Percentiles rank a stretch among this genome's conserved stretches.
phyloP scores from a whole-genome alignment of 2,797 vertebrate genomes.

The Lithobates sylvaticus region DNA sequence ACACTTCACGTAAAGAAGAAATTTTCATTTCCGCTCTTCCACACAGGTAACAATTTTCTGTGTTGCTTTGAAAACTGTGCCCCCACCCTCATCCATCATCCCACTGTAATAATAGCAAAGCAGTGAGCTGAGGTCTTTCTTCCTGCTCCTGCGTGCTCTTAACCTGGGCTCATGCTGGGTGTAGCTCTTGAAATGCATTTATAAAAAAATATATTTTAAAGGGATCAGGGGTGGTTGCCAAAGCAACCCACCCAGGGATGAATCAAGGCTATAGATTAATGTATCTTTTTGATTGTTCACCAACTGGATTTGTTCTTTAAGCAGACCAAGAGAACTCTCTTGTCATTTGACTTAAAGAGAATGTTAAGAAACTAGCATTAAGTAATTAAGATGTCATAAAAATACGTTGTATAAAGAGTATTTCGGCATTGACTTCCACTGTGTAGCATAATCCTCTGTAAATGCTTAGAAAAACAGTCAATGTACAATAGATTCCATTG shows the following conservation, averaged over 20 bases:
- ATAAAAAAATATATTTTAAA: slow-evolving; percentile 78
- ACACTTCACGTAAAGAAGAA: slow-evolving; percentile 48
- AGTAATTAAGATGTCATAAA: slow-evolving; percentile 53
- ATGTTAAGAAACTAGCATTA: slow-evolving; percentile 57
- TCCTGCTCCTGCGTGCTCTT: slow-evolving; percentile 80
- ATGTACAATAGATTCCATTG: slow-evolving; percentile 15
- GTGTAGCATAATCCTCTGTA: slow-evolving; percentile 8
- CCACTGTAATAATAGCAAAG: slow-evolving; percentile 58
- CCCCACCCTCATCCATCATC: slow-evolving; percentile 62
- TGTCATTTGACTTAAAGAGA: slow-evolving; percentile 66
- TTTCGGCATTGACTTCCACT: slow-evolving; percentile 7
- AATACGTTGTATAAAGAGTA: slow-evolving; percentile 2
- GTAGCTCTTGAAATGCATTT: slow-evolving; percentile 80
- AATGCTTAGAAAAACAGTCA: slow-evolving; percentile 2
- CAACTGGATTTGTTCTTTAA: slow-evolving; percentile 75
- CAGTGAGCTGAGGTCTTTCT: slow-evolving; percentile 65
- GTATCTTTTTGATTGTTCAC: slow-evolving; percentile 77
- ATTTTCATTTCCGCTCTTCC: slow-evolving; percentile 63
- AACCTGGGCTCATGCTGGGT: slow-evolving; percentile 81
- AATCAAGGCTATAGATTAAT: slow-evolving; percentile 81
- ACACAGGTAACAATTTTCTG: slow-evolving; percentile 63
- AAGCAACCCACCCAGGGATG: slow-evolving; percentile 82
- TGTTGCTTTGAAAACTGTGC: slow-evolving; percentile 54
- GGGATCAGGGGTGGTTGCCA: slow-evolving; percentile 80
- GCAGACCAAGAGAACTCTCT: slow-evolving; percentile 74